Conservation (phyloP, 2,888 invertebrate genomes). For the Meganola albula region DNA sequence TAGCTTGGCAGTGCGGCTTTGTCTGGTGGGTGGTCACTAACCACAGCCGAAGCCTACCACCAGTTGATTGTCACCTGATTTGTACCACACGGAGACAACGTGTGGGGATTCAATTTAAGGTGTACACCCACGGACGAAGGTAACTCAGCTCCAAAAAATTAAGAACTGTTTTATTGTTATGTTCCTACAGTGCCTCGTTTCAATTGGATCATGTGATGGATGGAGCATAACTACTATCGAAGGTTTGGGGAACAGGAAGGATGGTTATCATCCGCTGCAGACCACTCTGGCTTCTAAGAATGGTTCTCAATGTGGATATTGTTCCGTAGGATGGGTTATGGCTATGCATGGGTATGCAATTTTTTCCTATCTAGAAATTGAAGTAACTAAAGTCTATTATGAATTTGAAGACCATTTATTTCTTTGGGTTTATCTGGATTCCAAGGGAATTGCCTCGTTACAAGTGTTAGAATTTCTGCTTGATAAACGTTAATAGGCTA, state of each 20-base stretch:
- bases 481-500: neutral
- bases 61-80: neutral
- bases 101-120: neutral
- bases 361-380: neutral
- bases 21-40: too few species aligned
- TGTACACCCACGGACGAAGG: neutral
- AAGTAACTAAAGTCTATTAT: neutral
- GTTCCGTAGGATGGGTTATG: constrained; percentile 86
- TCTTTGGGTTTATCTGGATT: too few species aligned
- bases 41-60: too few species aligned
- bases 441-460: too few species aligned
- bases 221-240: constrained; percentile 84
- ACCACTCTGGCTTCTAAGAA: constrained; percentile 75
- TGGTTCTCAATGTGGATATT: constrained; percentile 84
- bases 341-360: constrained; percentile 79
- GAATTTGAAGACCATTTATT: neutral
- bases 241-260: constrained; percentile 79
- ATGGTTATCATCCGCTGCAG: constrained; percentile 82
- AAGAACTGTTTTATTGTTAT: neutral
- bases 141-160: neutral
- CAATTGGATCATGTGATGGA: constrained; percentile 77
- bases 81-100: neutral
- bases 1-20: too few species aligned
- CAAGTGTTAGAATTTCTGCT: neutral
- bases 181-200: constrained; percentile 73